Percentiles rank a stretch among this genome's conserved stretches.
Conservation (phyloP, 2,888 invertebrate genomes). For the Netelia virgata region DNA sequence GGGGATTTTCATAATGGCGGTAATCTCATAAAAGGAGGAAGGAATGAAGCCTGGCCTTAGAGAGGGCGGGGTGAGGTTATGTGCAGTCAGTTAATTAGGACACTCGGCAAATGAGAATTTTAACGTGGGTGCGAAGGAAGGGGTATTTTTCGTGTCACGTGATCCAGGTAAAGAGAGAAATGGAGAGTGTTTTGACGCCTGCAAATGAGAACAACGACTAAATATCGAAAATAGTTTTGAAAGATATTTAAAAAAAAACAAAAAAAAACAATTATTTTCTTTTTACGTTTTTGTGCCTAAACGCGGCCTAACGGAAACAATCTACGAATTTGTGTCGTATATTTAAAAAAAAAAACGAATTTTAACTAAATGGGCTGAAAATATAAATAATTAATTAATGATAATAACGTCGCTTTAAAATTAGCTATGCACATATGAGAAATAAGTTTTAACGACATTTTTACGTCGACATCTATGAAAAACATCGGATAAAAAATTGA, state of each 20-base stretch:
- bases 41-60: slow-evolving; percentile 19
- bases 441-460: too few relatives aligned
- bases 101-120: slow-evolving; percentile 40
- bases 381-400: too few relatives aligned
- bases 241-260: background rate
- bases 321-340: too few relatives aligned
- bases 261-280: background rate
- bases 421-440: too few relatives aligned
- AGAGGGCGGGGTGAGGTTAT: slow-evolving; percentile 6
- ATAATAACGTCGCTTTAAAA: too few relatives aligned
- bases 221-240: background rate
- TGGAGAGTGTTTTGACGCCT: slow-evolving; percentile 19
- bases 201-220: slow-evolving; percentile 25
- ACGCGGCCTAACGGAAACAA: too few relatives aligned
- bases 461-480: too few relatives aligned
- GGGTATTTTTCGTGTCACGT: background rate
- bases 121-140: background rate
- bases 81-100: slow-evolving; percentile 41
- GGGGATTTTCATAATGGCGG: slow-evolving; percentile 23
- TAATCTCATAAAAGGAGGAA: slow-evolving; percentile 31
- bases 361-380: too few relatives aligned
- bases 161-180: background rate
- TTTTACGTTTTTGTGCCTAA: too few relatives aligned
- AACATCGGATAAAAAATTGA: too few relatives aligned
- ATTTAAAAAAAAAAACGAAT: too few relatives aligned